Conservation (phyloP, 2,888 invertebrate genomes). For the Drosophila yooni region DNA sequence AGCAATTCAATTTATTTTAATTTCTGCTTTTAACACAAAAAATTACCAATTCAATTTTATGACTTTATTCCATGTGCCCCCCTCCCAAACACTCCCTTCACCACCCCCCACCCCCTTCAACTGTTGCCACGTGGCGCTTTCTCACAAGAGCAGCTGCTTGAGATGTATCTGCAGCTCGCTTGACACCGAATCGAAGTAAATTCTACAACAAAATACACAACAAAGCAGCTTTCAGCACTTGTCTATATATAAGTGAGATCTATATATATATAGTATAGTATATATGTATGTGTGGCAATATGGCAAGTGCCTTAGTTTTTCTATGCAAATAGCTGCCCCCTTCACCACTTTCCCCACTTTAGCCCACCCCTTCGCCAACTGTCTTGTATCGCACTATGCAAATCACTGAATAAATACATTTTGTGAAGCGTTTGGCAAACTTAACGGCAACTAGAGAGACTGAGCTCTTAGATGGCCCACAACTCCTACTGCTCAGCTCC, state of each 20-base stretch:
- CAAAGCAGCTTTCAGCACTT: slow-evolving; percentile 20
- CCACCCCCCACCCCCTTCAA: neutral
- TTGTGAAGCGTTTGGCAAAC: slow-evolving; percentile 59
- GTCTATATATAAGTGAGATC: slow-evolving; percentile 11
- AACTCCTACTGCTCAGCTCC: slow-evolving; percentile 4
- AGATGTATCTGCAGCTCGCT: slow-evolving; percentile 50
- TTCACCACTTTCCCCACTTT: neutral
- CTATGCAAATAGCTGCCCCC: slow-evolving; percentile 53
- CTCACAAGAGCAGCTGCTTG: slow-evolving; percentile 55
- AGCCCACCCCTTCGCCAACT: neutral
- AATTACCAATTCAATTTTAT: slow-evolving; percentile 83
- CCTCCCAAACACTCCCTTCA: neutral
- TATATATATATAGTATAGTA: slow-evolving; percentile 10
- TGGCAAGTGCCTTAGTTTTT: slow-evolving; percentile 52
- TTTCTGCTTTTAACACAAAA: slow-evolving; percentile 81
- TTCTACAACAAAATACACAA: slow-evolving; percentile 23
- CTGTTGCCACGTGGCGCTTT: slow-evolving; percentile 59
- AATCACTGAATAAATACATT: slow-evolving; percentile 77
- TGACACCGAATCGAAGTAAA: slow-evolving; percentile 57
- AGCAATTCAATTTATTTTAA: slow-evolving; percentile 81
- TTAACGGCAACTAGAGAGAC: slow-evolving; percentile 15
- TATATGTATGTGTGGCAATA: slow-evolving; percentile 31
- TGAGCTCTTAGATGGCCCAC: neutral
- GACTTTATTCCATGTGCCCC: slow-evolving; percentile 67
- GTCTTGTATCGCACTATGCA: slow-evolving; percentile 66